Percentiles rank a stretch among this genome's conserved stretches.
These are phyloP conservation scores for Herminia tarsipennalis DNA, from an alignment of 2,888 invertebrate genomes.

Conservation along the genomic window DNA sequence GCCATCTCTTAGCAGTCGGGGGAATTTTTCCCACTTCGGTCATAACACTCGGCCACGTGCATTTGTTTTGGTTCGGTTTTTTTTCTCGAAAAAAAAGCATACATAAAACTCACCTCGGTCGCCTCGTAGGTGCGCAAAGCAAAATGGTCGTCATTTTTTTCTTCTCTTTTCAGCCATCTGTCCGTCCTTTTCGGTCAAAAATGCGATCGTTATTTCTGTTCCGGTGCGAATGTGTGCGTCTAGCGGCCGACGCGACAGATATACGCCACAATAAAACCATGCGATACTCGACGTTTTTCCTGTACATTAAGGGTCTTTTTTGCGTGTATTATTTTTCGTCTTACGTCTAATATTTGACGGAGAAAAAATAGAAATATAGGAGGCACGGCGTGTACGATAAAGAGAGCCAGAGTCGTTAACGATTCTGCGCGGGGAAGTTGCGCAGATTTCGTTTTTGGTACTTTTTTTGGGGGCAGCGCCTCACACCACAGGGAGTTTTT, in stretches of 20 bases:
- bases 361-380: slow-evolving; percentile 86
- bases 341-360: slow-evolving; percentile 78
- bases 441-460: slow-evolving; percentile 86
- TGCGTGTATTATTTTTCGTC: slow-evolving; percentile 53
- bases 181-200: slow-evolving; percentile 86
- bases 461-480: slow-evolving; percentile 85
- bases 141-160: slow-evolving; percentile 86
- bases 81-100: slow-evolving; percentile 82
- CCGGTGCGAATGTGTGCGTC: slow-evolving; percentile 83
- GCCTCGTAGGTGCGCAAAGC: slow-evolving; percentile 80
- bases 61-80: slow-evolving; percentile 85
- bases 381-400: slow-evolving; percentile 83
- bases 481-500: slow-evolving; percentile 84
- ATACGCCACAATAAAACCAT: slow-evolving; percentile 53
- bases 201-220: slow-evolving; percentile 87
- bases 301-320: slow-evolving; percentile 41
- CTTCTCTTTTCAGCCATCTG: slow-evolving; percentile 86
- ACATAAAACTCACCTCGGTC: slow-evolving; percentile 79
- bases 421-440: slow-evolving; percentile 87
- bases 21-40: slow-evolving; percentile 80
- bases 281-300: slow-evolving; percentile 36
- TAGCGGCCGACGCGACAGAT: slow-evolving; percentile 61
- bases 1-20: slow-evolving; percentile 79
- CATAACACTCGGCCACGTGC: slow-evolving; percentile 85
- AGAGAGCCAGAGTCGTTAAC: slow-evolving; percentile 86